These are phyloP conservation scores for Apantesis nais DNA, from an alignment of 2,888 invertebrate species.

Conservation along the genomic window DNA sequence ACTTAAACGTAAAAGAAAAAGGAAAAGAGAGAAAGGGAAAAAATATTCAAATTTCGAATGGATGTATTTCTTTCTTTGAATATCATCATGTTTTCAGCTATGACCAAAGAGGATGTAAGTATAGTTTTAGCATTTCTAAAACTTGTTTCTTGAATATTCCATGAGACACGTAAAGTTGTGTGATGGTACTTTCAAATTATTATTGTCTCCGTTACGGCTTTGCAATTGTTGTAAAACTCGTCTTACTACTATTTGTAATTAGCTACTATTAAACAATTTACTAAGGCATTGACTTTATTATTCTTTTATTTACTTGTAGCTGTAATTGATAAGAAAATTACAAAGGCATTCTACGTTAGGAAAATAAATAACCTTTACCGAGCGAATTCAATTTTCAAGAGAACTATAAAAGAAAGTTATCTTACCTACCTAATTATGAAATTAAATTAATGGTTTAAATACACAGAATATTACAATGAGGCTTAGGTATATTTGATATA, in stretches of 20 bases:
- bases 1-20: too few species aligned
- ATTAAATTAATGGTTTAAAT: neutral
- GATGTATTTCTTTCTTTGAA: neutral
- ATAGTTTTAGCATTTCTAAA: constrained; percentile 24
- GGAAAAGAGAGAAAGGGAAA: too few species aligned
- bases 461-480: neutral
- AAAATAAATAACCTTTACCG: neutral
- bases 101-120: constrained; percentile 32
- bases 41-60: constrained; percentile 9
- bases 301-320: neutral
- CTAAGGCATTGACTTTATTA: constrained; percentile 13
- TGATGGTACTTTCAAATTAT: constrained; percentile 45
- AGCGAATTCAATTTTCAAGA: neutral
- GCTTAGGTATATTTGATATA: too few species aligned
- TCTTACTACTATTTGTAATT: constrained; percentile 31
- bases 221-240: constrained; percentile 46
- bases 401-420: neutral
- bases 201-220: constrained; percentile 44
- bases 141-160: constrained; percentile 41
- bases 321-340: neutral
- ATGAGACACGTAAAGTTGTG: constrained; percentile 39
- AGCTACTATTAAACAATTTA: constrained; percentile 26
- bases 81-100: neutral
- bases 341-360: neutral
- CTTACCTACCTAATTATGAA: neutral